A percentile compares a stretch with the other conserved stretches of the same genome.
phyloP scores from a whole-genome alignment of 1,140 invertebrate species.

The Araneus ventricosus region DNA sequence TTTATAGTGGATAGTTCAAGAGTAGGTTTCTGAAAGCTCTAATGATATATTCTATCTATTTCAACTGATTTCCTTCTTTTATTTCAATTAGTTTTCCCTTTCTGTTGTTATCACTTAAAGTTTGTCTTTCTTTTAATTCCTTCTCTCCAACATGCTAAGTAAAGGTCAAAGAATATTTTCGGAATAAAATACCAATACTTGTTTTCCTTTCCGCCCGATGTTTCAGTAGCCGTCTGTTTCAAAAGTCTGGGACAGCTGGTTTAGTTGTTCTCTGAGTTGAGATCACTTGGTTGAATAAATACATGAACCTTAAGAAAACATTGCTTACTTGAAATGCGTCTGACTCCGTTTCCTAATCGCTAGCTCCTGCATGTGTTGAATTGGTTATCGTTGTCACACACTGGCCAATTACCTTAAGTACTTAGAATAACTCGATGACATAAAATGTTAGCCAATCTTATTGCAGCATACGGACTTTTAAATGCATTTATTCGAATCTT shows the following conservation, averaged over 20 bases:
- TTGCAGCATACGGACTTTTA: neutral
- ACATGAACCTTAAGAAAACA: conserved; percentile 1
- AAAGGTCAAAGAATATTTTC: neutral
- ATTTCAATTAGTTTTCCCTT: neutral
- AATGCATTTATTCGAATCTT: neutral
- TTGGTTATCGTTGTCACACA: conserved; percentile 11
- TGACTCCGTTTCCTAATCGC: neutral
- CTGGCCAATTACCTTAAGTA: neutral
- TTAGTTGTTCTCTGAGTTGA: neutral
- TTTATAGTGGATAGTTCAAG: too few species aligned
- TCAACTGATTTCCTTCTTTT: neutral
- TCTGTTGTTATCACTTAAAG: neutral
- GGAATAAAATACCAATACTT: neutral
- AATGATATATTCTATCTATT: neutral
- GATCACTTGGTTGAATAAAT: conserved; percentile 30
- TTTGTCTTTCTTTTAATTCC: neutral
- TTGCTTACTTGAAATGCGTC: neutral
- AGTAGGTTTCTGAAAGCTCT: too few species aligned
- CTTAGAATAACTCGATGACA: conserved; percentile 13
- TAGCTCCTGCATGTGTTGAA: neutral
- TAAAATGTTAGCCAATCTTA: neutral
- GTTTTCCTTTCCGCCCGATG: neutral
- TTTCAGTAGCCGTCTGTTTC: neutral
- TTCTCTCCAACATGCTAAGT: neutral
- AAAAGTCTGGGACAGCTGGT: neutral